Conservation (phyloP, 2,113 vertebrate species). For the Tamias sibiricus region DNA sequence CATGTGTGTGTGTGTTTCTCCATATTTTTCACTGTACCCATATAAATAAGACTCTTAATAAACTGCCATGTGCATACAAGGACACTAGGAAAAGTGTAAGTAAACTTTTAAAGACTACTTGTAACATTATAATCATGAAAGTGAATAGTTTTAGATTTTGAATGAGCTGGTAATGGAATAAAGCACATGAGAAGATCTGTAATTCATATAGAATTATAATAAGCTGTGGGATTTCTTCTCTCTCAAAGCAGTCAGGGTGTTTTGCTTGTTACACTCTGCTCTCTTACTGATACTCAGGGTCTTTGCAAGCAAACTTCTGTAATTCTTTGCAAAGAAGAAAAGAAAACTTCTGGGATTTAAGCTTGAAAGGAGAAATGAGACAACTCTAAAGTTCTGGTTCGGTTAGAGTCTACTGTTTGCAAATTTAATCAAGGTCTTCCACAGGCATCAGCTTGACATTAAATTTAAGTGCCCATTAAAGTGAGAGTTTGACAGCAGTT, state of each 20-base stretch:
- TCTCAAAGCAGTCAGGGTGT: not conserved
- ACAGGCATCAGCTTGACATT: slow-evolving; percentile 76
- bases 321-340: slow-evolving; percentile 60
- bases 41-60: slow-evolving; percentile 14
- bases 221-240: slow-evolving; percentile 47
- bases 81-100: slow-evolving; percentile 36
- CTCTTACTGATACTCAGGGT: slow-evolving; percentile 27
- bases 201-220: slow-evolving; percentile 56
- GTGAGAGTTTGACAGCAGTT: slow-evolving; percentile 63
- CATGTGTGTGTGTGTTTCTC: not conserved
- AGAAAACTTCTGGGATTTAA: slow-evolving; percentile 62
- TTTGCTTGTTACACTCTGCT: slow-evolving; percentile 58
- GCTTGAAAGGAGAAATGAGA: slow-evolving; percentile 65
- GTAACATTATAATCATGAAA: slow-evolving; percentile 53
- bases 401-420: slow-evolving; percentile 68
- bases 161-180: slow-evolving; percentile 4
- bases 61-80: slow-evolving; percentile 31
- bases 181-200: slow-evolving; percentile 52
- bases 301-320: slow-evolving; percentile 60
- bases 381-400: slow-evolving; percentile 65
- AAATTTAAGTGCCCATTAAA: slow-evolving; percentile 78
- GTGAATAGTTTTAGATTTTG: slow-evolving; percentile 57
- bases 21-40: not conserved
- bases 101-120: slow-evolving; percentile 48
- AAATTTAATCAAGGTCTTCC: slow-evolving; percentile 80